These are phyloP conservation scores for Cranoglanis bouderius DNA, from an alignment of 2,113 vertebrate species.

Conservation along the genomic window DNA sequence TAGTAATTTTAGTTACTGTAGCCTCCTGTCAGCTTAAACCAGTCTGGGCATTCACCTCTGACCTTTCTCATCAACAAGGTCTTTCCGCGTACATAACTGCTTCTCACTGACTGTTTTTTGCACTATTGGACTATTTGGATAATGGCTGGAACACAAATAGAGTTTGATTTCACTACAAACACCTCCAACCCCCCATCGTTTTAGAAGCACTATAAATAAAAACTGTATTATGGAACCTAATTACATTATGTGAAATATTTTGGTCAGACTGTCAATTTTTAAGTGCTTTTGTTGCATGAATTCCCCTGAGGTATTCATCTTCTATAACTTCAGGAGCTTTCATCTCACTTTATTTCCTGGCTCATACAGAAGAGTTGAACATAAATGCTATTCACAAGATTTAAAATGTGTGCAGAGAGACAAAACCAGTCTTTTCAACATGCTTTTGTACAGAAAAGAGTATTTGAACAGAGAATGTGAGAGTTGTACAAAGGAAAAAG, in stretches of 20 bases:
- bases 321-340: constrained; percentile 75
- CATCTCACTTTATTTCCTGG: constrained; percentile 70
- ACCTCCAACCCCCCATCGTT: constrained; percentile 58
- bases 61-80: background rate
- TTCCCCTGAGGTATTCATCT: constrained; percentile 73
- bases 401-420: constrained; percentile 73
- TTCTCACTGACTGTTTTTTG: background rate
- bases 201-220: constrained; percentile 75
- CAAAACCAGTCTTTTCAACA: constrained; percentile 74
- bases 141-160: constrained; percentile 55
- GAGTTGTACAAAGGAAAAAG: constrained; percentile 62
- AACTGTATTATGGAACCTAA: constrained; percentile 77
- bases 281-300: constrained; percentile 65
- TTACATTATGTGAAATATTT: constrained; percentile 75
- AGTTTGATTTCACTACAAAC: constrained; percentile 63
- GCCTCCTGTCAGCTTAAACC: background rate
- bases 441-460: constrained; percentile 71
- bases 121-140: constrained; percentile 50
- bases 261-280: constrained; percentile 72
- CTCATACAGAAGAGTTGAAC: constrained; percentile 73
- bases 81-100: background rate
- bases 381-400: constrained; percentile 77
- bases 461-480: constrained; percentile 68
- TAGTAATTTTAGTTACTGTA: background rate
- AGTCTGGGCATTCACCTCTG: background rate